These are phyloP conservation scores for Clinocottus analis DNA, from an alignment of 2,113 vertebrate genomes.

Conservation along the genomic window DNA sequence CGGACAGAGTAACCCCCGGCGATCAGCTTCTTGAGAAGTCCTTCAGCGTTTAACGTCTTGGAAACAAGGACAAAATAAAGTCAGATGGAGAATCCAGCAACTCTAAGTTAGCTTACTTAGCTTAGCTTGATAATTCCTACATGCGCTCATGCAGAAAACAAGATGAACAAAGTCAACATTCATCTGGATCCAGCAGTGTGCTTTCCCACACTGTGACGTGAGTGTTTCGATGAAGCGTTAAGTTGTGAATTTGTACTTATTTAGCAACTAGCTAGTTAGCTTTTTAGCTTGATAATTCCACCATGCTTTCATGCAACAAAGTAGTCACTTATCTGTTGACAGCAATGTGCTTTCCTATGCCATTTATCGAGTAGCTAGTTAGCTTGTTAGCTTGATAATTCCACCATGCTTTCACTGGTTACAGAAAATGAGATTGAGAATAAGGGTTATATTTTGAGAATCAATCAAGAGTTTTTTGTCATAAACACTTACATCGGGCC, in stretches of 20 bases:
- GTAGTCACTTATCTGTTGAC: too few species aligned
- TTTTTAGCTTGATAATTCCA: too few species aligned
- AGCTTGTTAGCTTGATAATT: background rate
- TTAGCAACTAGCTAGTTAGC: too few species aligned
- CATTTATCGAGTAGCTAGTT: background rate
- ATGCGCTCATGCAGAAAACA: too few species aligned
- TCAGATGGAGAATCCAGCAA: background rate
- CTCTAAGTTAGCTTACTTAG: background rate
- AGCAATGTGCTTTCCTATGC: too few species aligned
- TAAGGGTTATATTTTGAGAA: background rate
- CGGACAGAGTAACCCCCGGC: slow-evolving; percentile 59
- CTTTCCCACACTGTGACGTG: background rate
- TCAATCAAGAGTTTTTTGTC: background rate
- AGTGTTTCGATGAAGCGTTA: background rate
- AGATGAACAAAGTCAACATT: too few species aligned
- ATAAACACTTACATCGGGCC: slow-evolving; percentile 47
- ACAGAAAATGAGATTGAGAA: background rate
- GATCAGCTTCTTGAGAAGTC: slow-evolving; percentile 57
- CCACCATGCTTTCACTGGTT: background rate
- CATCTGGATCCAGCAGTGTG: too few species aligned
- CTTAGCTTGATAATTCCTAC: too few species aligned
- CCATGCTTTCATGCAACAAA: too few species aligned
- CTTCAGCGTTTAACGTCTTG: slow-evolving; percentile 56
- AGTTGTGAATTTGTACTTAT: too few species aligned
- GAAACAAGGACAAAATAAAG: background rate